Conservation (phyloP, 2,888 invertebrate genomes). For the Strigamia crassipes region DNA sequence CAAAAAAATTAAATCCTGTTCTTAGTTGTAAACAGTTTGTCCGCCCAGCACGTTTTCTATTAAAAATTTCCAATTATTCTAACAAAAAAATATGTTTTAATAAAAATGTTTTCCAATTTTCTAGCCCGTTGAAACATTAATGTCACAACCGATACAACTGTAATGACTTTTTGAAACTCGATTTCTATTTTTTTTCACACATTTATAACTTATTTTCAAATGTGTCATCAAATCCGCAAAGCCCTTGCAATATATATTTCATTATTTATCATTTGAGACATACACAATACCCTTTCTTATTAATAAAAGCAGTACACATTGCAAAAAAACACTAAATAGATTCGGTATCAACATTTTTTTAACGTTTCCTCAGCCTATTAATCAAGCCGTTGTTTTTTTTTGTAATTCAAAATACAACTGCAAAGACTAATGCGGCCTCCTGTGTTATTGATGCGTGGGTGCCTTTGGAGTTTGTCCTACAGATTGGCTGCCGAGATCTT, state of each 20-base stretch:
- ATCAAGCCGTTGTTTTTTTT: neutral
- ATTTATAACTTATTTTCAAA: too few species aligned
- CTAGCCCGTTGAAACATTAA: neutral
- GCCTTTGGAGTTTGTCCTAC: neutral
- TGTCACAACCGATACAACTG: too few species aligned
- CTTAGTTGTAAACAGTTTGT: neutral
- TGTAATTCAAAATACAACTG: neutral
- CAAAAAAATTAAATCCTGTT: neutral
- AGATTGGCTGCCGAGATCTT: constrained; percentile 35
- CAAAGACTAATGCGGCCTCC: neutral
- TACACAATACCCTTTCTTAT: too few species aligned
- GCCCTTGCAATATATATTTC: too few species aligned
- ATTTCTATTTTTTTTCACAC: too few species aligned
- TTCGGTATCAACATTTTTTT: neutral
- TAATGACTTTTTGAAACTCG: too few species aligned
- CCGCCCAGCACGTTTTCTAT: neutral
- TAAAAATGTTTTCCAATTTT: neutral
- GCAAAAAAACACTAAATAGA: neutral
- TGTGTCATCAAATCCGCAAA: too few species aligned
- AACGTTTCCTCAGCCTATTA: neutral
- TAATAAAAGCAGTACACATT: too few species aligned
- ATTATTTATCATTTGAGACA: too few species aligned
- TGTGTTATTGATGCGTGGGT: constrained; percentile 25
- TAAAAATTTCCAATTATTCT: neutral
- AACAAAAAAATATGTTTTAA: neutral